These are phyloP conservation scores for Drosophila ananassae DNA, from an alignment of 1,140 invertebrate species.

Conservation along the genomic window DNA sequence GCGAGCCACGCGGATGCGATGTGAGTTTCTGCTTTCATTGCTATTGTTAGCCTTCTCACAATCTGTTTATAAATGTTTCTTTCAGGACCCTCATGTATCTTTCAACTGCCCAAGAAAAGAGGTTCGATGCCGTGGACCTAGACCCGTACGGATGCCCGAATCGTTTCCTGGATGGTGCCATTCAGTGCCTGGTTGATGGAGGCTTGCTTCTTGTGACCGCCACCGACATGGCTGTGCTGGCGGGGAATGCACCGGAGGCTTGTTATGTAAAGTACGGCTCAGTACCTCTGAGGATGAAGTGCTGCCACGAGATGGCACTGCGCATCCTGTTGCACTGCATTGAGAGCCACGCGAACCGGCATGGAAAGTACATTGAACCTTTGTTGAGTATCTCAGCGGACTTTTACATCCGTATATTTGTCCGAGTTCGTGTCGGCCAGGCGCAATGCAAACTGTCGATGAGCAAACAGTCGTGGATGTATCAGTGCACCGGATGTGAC, in stretches of 20 bases:
- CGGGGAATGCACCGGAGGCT: slow-evolving; percentile 97
- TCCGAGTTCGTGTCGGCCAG: slow-evolving; percentile 92
- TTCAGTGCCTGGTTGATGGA: slow-evolving; percentile 91
- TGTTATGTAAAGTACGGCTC: slow-evolving; percentile 97
- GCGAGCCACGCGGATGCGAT: slow-evolving; percentile 92
- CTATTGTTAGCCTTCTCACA: too few relatives aligned
- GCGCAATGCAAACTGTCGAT: slow-evolving; percentile 93
- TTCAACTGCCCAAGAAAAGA: slow-evolving; percentile 87
- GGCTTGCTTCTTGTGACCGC: slow-evolving; percentile 97
- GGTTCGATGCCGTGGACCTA: slow-evolving; percentile 96
- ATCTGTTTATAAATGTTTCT: neutral
- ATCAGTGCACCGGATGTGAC: slow-evolving; percentile 95
- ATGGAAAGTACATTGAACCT: slow-evolving; percentile 96
- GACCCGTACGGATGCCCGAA: slow-evolving; percentile 99
- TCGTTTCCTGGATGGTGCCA: slow-evolving; percentile 95
- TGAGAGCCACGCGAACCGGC: slow-evolving; percentile 95
- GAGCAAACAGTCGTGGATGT: slow-evolving; percentile 93
- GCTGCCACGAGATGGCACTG: slow-evolving; percentile 98
- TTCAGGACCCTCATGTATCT: slow-evolving; percentile 93
- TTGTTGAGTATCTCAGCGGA: slow-evolving; percentile 96
- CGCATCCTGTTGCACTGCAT: slow-evolving; percentile 96
- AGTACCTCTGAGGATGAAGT: slow-evolving; percentile 92
- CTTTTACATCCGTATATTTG: slow-evolving; percentile 98
- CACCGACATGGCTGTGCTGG: slow-evolving; percentile 98
- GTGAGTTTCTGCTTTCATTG: slow-evolving; percentile 85